phyloP scores from a whole-genome alignment of 2,888 invertebrate genomes.

The Watsonalla binaria region DNA sequence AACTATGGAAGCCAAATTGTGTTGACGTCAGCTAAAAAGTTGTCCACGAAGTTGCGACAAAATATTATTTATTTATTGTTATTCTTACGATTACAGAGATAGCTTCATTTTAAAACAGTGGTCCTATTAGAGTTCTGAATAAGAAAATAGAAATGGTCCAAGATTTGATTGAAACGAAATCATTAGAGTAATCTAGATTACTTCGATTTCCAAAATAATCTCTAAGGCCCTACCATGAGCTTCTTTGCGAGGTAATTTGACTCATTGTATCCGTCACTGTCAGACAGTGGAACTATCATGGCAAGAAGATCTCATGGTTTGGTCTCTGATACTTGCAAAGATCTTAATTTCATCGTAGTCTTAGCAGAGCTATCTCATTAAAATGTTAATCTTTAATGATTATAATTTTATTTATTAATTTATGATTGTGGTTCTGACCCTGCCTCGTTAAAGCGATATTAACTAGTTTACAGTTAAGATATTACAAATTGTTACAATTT shows the following conservation, averaged over 20 bases:
- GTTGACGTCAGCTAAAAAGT: conserved; percentile 46
- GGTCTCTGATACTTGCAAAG: conserved; percentile 8
- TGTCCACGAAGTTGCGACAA: conserved; percentile 53
- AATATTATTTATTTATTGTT: conserved; percentile 31
- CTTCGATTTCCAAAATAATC: neutral
- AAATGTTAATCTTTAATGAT: conserved; percentile 38
- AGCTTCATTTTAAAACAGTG: conserved; percentile 59
- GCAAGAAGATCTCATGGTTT: too few relatives aligned
- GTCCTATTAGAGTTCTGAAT: conserved; percentile 52
- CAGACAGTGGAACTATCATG: too few relatives aligned
- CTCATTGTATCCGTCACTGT: too few relatives aligned
- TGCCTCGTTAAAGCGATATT: conserved; percentile 75
- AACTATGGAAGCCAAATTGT: conserved; percentile 74
- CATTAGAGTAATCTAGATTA: neutral
- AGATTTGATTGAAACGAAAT: conserved; percentile 25
- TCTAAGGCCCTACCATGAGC: neutral
- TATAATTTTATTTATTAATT: conserved; percentile 46
- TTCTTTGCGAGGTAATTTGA: too few relatives aligned
- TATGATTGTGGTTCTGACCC: conserved; percentile 73
- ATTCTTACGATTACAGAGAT: conserved; percentile 60
- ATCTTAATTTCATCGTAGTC: conserved; percentile 23
- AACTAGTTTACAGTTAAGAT: conserved; percentile 60
- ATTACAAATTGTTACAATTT: conserved; percentile 51
- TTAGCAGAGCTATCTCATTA: conserved; percentile 63
- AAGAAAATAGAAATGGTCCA: conserved; percentile 71